Evolutionary conservation across 2,113 vertebrate species (phyloP).

Genomic region (Notiomystis cincta): DNA sequence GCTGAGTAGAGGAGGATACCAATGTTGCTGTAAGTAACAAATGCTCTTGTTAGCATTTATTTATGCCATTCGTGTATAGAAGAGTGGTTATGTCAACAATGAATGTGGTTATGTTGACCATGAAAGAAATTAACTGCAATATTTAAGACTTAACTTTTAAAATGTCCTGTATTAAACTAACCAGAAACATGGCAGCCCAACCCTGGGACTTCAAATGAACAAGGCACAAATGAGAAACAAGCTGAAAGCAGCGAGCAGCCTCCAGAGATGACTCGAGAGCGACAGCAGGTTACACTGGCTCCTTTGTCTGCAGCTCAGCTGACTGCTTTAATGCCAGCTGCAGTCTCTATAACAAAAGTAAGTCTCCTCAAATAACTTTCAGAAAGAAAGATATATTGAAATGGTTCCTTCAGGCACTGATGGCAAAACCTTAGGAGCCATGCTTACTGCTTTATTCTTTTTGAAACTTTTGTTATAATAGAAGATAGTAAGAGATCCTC

Average conservation of each 20-base stretch:
- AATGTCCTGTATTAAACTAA: not conserved
- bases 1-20: not conserved
- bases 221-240: conserved; percentile 43
- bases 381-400: not conserved
- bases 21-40: not conserved
- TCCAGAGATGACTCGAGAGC: conserved; percentile 46
- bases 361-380: conserved; percentile 25
- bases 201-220: conserved; percentile 36
- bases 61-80: not conserved
- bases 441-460: not conserved
- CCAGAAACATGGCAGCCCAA: conserved; percentile 38
- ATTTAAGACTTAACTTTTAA: not conserved
- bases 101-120: too few relatives aligned
- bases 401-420: not conserved
- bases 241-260: conserved; percentile 71
- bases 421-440: not conserved
- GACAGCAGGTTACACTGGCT: conserved; percentile 37
- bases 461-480: not conserved
- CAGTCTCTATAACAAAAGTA: conserved; percentile 71
- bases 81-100: too few relatives aligned
- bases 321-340: conserved; percentile 32
- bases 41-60: not conserved
- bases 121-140: not conserved
- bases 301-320: conserved; percentile 37
- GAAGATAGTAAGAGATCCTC: not conserved